phyloP scores from a whole-genome alignment of 2,113 vertebrate genomes.

The Sisor rabdophorus region DNA sequence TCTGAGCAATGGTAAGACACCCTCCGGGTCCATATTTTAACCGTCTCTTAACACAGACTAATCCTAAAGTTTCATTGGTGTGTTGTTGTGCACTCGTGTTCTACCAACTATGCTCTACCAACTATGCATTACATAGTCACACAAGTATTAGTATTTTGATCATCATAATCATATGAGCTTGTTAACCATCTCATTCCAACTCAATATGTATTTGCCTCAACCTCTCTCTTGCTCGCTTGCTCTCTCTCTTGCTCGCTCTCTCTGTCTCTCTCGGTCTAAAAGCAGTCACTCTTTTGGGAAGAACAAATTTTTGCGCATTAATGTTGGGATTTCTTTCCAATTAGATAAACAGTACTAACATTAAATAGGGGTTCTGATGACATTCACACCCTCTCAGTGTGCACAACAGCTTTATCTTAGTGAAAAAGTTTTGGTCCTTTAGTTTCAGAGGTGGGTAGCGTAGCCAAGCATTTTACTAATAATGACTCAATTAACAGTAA shows the following conservation, averaged over 20 bases:
- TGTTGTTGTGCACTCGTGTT: constrained; percentile 18
- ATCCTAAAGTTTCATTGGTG: constrained; percentile 69
- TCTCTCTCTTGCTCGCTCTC: neutral
- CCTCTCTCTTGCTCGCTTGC: too few species aligned
- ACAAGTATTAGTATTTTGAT: neutral
- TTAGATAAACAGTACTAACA: neutral
- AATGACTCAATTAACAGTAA: too few species aligned
- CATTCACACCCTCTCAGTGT: too few species aligned
- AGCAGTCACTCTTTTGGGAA: neutral
- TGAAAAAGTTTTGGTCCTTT: neutral
- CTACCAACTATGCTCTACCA: neutral
- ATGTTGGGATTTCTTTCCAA: neutral
- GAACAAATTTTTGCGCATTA: neutral
- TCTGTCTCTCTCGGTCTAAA: too few species aligned
- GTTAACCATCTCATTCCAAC: neutral
- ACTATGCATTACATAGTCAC: neutral
- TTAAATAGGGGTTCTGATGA: neutral
- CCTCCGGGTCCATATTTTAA: constrained; percentile 45
- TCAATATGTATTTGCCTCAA: too few species aligned
- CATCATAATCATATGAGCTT: neutral
- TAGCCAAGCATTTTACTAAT: too few species aligned
- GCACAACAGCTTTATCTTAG: neutral
- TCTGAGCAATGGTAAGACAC: constrained; percentile 99
- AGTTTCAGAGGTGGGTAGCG: neutral
- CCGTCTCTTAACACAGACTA: constrained; percentile 63